Conservation (phyloP, 2,797 vertebrate genomes). For the Bovichtus variegatus region DNA sequence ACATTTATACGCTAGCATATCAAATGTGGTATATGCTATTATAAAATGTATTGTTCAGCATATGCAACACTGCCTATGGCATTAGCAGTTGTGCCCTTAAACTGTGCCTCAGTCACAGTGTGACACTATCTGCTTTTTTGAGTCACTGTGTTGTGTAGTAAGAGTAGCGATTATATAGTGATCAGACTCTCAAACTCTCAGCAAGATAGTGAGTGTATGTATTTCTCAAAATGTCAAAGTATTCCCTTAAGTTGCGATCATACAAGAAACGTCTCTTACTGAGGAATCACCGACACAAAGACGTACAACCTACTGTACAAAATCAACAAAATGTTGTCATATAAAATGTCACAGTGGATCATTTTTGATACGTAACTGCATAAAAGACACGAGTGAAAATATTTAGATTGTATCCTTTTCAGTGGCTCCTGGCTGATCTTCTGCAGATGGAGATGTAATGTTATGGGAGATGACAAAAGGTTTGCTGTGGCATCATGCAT, state of each 20-base stretch:
- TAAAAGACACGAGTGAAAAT: not conserved
- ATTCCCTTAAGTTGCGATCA: conserved; percentile 1
- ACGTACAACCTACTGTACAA: not conserved
- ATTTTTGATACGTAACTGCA: not conserved
- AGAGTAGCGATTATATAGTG: conserved; percentile 1
- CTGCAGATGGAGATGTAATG: not conserved
- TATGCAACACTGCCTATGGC: not conserved
- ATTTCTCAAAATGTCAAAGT: not conserved
- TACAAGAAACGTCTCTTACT: not conserved
- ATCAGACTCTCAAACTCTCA: too few species aligned
- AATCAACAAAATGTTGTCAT: not conserved
- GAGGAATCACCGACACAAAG: not conserved
- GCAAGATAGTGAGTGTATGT: too few species aligned
- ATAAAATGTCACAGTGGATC: not conserved
- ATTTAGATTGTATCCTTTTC: not conserved
- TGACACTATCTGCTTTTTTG: conserved; percentile 18
- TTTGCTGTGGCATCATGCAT: conserved; percentile 30
- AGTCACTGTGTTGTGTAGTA: conserved; percentile 16
- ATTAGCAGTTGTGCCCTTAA: conserved; percentile 12
- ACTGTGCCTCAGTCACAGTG: conserved; percentile 31
- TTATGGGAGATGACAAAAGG: not conserved
- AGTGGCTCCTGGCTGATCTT: not conserved
- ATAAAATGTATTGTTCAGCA: not conserved
- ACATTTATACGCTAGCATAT: not conserved
- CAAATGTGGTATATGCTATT: not conserved